These are phyloP conservation scores for Leptinotarsa juncta DNA, from an alignment of 2,888 invertebrate species.

Conservation along the genomic window DNA sequence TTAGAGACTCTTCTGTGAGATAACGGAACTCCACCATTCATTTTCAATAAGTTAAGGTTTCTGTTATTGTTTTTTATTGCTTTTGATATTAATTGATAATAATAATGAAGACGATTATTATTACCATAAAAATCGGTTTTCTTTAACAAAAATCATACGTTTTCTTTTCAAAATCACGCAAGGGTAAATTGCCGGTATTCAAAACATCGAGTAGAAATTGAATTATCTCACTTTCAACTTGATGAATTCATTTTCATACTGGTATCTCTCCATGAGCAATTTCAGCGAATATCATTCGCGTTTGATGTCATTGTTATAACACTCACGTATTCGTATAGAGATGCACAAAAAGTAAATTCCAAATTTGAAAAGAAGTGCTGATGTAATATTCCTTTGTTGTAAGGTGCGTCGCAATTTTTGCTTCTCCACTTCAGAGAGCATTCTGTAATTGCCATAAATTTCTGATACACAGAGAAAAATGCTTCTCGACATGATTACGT, in stretches of 20 bases:
- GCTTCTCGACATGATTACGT: neutral
- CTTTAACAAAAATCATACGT: neutral
- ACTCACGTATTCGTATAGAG: neutral
- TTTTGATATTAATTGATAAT: no score
- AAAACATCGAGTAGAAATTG: neutral
- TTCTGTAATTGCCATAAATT: neutral
- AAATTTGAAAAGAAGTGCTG: constrained; percentile 2
- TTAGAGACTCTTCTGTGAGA: no score
- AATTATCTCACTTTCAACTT: neutral
- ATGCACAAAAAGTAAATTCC: neutral
- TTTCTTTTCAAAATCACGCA: neutral
- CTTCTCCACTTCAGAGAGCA: neutral
- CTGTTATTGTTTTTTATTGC: no score
- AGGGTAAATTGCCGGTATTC: neutral
- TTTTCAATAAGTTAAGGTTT: no score
- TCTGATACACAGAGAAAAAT: neutral
- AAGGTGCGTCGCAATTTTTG: neutral
- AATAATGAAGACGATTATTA: no score
- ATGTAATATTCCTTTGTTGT: constrained; percentile 1
- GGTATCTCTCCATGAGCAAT: constrained; percentile 1
- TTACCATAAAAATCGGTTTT: no score
- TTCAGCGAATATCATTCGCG: neutral
- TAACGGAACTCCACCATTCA: no score
- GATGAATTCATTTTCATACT: neutral
- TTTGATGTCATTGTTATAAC: constrained; percentile 5